Evolutionary conservation across 2,888 invertebrate species (phyloP).

Genomic region (Kryphioiulus occultus): DNA sequence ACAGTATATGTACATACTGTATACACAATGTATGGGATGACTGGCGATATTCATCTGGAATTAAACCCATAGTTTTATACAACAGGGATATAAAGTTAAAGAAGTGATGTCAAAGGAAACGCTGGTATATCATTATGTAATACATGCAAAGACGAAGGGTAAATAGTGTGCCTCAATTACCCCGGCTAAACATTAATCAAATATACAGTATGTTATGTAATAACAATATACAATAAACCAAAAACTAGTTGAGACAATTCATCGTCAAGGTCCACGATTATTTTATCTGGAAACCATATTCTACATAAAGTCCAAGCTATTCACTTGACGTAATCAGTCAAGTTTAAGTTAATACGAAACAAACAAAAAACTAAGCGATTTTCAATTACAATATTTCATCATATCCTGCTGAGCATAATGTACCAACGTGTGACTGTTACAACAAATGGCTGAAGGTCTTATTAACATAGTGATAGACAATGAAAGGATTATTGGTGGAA

Average conservation of each 20-base stretch:
- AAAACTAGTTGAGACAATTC: not conserved
- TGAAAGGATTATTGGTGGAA: not conserved
- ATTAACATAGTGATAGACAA: not conserved
- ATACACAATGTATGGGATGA: not conserved
- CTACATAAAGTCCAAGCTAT: not conserved
- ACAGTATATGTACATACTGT: not conserved
- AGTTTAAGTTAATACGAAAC: not conserved
- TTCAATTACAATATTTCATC: slow-evolving; percentile 21
- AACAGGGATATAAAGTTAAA: not conserved
- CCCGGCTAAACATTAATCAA: not conserved
- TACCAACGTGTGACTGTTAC: slow-evolving; percentile 32
- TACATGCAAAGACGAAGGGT: slow-evolving; percentile 29
- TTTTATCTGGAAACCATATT: not conserved
- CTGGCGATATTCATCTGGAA: not conserved
- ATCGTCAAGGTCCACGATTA: slow-evolving; percentile 36
- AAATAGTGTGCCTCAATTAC: not conserved
- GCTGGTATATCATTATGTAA: not conserved
- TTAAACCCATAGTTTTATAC: not conserved
- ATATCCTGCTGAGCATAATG: slow-evolving; percentile 33
- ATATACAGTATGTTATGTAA: slow-evolving; percentile 7
- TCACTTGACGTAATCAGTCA: slow-evolving; percentile 31
- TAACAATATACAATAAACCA: not conserved
- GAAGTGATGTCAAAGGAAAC: not conserved
- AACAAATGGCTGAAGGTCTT: not conserved
- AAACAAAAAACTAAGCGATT: slow-evolving; percentile 20